A percentile compares a stretch with the other conserved stretches of the same genome.
Evolutionary conservation across 2,797 vertebrate genomes (phyloP).

Genomic region (Poeciliopsis gracilis): DNA sequence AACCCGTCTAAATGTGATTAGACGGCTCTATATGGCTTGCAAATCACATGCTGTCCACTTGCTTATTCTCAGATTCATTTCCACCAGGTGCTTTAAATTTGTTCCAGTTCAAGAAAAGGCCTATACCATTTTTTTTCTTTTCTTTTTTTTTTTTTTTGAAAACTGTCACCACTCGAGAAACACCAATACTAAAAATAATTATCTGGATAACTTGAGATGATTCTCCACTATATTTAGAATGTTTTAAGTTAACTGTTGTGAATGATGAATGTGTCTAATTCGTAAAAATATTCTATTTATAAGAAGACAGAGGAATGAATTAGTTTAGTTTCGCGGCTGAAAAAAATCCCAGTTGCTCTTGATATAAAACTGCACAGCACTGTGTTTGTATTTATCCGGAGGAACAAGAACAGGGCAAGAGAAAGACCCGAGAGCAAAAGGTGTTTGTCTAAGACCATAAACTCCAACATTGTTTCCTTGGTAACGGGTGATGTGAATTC

Average conservation of each 20-base stretch:
- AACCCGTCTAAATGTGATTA: not conserved
- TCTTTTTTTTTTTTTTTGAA: not conserved
- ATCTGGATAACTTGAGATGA: not conserved
- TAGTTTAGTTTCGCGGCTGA: not conserved
- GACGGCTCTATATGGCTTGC: not conserved
- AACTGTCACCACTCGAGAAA: slow-evolving; percentile 21
- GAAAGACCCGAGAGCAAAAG: slow-evolving; percentile 13
- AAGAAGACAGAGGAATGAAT: not conserved
- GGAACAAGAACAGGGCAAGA: not conserved
- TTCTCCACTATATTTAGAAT: not conserved
- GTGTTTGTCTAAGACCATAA: slow-evolving; percentile 36
- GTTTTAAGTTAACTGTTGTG: not conserved
- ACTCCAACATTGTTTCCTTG: slow-evolving; percentile 46
- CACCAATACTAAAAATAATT: not conserved
- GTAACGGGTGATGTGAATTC: slow-evolving; percentile 43
- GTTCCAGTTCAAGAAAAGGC: slow-evolving; percentile 13
- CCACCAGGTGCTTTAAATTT: slow-evolving; percentile 27
- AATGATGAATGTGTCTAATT: not conserved
- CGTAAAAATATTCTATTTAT: not conserved
- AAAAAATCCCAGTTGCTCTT: not conserved
- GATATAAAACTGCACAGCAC: not conserved
- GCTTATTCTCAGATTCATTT: slow-evolving; percentile 18
- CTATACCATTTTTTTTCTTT: not conserved
- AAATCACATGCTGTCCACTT: not conserved
- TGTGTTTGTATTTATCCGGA: not conserved